Evolutionary conservation across 2,113 vertebrate genomes (phyloP).

Genomic region (Nanorana parkeri): DNA sequence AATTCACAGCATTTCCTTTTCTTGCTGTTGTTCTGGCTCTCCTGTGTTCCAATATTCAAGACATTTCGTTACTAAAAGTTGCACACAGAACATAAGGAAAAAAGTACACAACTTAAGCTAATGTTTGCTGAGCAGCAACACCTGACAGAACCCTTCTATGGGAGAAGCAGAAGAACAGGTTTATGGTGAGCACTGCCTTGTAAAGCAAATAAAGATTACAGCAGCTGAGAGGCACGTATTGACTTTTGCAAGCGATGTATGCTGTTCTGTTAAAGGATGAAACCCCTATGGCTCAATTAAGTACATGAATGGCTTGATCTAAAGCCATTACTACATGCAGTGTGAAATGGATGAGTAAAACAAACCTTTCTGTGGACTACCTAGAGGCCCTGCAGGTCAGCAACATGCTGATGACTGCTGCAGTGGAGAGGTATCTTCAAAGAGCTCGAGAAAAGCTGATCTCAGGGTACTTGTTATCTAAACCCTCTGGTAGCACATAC

Average conservation of each 20-base stretch:
- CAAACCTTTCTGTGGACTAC: conserved; percentile 1
- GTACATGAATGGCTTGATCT: not conserved
- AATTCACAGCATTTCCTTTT: no score
- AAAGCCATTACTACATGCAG: conserved; percentile 22
- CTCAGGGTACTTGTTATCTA: not conserved
- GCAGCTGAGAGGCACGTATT: not conserved
- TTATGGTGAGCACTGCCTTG: conserved; percentile 33
- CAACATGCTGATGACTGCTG: not conserved
- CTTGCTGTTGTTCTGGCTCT: no score
- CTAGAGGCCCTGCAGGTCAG: conserved; percentile 12
- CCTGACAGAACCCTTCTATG: conserved; percentile 16
- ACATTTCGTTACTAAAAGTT: not conserved
- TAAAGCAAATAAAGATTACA: conserved; percentile 38
- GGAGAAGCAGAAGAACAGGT: conserved; percentile 26
- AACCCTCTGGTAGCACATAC: not conserved
- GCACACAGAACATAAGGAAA: not conserved
- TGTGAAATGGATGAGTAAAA: not conserved
- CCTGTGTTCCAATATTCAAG: no score
- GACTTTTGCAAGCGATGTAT: conserved; percentile 9
- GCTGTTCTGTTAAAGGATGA: not conserved
- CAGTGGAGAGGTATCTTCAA: not conserved
- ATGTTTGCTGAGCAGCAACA: conserved; percentile 31
- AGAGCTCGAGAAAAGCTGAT: not conserved
- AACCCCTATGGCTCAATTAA: conserved; percentile 37
- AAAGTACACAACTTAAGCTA: conserved; percentile 16